Conservation (phyloP, 1,140 invertebrate species). For the silkworm (Bombyx mori) region DNA sequence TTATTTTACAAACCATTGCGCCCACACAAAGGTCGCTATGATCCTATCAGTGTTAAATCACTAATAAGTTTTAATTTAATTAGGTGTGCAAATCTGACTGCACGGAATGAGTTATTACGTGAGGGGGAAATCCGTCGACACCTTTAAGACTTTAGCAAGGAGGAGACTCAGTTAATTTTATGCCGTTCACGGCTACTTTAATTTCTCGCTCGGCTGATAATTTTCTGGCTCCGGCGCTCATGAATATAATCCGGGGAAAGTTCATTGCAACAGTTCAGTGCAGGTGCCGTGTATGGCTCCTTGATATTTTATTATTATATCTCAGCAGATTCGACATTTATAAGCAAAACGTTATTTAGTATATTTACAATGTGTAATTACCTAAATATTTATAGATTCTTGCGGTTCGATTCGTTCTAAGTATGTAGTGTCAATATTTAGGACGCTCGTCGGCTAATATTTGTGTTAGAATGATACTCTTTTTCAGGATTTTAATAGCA, state of each 20-base stretch:
- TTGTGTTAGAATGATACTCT: too few species aligned
- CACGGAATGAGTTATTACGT: constrained; percentile 23
- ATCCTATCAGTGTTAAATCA: constrained; percentile 12
- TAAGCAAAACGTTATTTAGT: too few species aligned
- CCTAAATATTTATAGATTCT: too few species aligned
- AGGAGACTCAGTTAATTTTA: constrained; percentile 50
- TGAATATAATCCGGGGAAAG: constrained; percentile 46
- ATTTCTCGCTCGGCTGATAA: constrained; percentile 52
- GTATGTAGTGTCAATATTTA: too few species aligned
- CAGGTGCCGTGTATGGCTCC: constrained; percentile 11
- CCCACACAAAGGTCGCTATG: background rate
- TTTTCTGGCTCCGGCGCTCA: constrained; percentile 43
- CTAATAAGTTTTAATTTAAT: constrained; percentile 29
- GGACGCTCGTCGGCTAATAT: too few species aligned
- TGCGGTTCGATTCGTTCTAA: too few species aligned
- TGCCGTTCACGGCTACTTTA: constrained; percentile 57
- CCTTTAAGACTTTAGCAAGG: constrained; percentile 32
- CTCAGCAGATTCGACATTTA: too few species aligned
- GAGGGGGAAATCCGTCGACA: constrained; percentile 23
- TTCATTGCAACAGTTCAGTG: constrained; percentile 33
- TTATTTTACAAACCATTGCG: background rate
- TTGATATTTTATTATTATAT: constrained; percentile 18
- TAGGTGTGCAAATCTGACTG: constrained; percentile 32
- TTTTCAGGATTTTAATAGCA: too few species aligned
- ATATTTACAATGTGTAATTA: too few species aligned